Base-by-base conservation (phyloP, 2,113 vertebrate species). In the Microcebus jonahi region DNA sequence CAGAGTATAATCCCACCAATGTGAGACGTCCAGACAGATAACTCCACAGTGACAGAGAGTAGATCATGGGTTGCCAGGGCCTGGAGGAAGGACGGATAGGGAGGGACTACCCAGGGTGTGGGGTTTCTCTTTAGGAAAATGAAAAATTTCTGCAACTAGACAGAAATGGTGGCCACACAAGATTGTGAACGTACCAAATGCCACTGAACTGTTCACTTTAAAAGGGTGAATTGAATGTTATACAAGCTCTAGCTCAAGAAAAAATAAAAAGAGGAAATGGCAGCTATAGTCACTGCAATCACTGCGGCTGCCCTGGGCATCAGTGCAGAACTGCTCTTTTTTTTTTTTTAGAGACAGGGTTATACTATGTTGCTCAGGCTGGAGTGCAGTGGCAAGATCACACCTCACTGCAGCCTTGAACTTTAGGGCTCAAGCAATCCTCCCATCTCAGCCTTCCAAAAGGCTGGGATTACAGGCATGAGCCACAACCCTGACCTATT, bases 181-280 rank as follows among this genome's bases (percentile, higher is more conserved):
- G 21, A 21, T 36, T 0, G 0, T n/a, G 25, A 13, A 48, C 0
- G 3, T 8, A 12, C 71, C n/a, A 3, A 7, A 20, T 1, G 21
- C 53, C 75, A 11, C 39, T 2, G n/a, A 50, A 39, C 29, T 3
- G 6, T 12, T 6, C 8, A 11, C 67, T 17, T 50, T 8, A 14
- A 12, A 31, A 59, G 23, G n/a, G 25, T 2, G 3, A 34, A 11
- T 0, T 0, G 27, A 0, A 1, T 0, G 0, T 3, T n/a, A 2
- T 0, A 0, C 2, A 4, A 2, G 8, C n/a, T n/a, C 86, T 11
- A 50, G 5, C 68, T 85, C 88, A 4, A 2, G 1, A 4, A 11
- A 29, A 27, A 21, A 15, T 42, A 31, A 65, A 31, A 1, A 3
- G 4, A 20, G 25, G 12, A n/a, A 14, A 31, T 0, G 3, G 25